These are phyloP conservation scores for Martes flavigula DNA, from an alignment of 2,797 vertebrate species.

Conservation along the genomic window DNA sequence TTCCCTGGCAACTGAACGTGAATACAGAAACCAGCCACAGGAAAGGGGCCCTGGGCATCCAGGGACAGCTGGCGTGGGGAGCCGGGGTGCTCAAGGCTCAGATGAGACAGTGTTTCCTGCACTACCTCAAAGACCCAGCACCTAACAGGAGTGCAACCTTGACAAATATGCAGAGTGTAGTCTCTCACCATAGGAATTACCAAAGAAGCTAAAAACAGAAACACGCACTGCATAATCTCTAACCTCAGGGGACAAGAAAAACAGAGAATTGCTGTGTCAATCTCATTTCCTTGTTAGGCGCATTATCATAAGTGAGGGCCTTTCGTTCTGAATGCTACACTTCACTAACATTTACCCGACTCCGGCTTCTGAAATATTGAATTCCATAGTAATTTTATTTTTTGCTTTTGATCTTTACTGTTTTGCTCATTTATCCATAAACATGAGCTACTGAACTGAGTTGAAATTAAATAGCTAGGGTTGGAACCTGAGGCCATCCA, in stretches of 20 bases:
- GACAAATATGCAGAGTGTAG: slow-evolving; percentile 84
- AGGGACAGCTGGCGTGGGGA: neutral
- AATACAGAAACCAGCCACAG: slow-evolving; percentile 27
- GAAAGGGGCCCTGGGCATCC: neutral
- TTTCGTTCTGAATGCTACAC: slow-evolving; percentile 82
- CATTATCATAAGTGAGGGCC: slow-evolving; percentile 83
- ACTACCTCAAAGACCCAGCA: slow-evolving; percentile 77
- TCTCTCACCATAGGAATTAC: slow-evolving; percentile 86
- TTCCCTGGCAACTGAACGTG: slow-evolving; percentile 50
- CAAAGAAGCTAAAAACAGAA: slow-evolving; percentile 87
- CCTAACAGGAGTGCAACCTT: slow-evolving; percentile 79
- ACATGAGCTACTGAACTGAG: slow-evolving; percentile 83
- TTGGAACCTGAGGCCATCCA: slow-evolving; percentile 83
- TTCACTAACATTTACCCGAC: slow-evolving; percentile 82
- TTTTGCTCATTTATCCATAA: slow-evolving; percentile 86
- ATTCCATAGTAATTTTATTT: slow-evolving; percentile 82
- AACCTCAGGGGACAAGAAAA: slow-evolving; percentile 85
- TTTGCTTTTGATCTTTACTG: slow-evolving; percentile 85
- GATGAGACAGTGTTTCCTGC: slow-evolving; percentile 53
- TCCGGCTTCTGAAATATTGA: slow-evolving; percentile 83
- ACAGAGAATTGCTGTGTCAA: slow-evolving; percentile 85
- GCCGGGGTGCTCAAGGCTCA: slow-evolving; percentile 39
- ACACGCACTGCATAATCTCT: slow-evolving; percentile 85
- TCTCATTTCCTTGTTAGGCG: slow-evolving; percentile 86
- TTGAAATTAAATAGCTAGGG: slow-evolving; percentile 83